Base-by-base conservation (phyloP, 2,888 invertebrate genomes). In the Drosophila putrida region DNA sequence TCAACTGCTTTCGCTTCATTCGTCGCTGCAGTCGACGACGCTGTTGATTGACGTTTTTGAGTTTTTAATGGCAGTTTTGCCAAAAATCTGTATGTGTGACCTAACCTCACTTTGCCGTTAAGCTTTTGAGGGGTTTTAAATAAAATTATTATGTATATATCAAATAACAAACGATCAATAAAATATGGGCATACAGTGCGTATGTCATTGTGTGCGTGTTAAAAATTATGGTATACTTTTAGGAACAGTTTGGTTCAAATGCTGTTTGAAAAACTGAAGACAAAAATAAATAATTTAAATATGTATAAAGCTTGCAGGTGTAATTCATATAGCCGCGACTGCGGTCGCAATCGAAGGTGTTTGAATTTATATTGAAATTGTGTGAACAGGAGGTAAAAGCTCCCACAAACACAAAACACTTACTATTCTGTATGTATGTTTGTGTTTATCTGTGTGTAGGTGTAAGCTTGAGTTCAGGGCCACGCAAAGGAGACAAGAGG, bases 341-440 rank as follows among this genome's bases (percentile, higher is more conserved):
- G 66, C 64, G 69, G 71, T 68, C 60, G 67, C 71, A 55, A 79
- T 77, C 65, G 69, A 75, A 71, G 80, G 71, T 71, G 57, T 68
- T 50, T 66, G 33, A 63, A 79, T 75, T 64, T 41, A 63, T 60
- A 58, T 46, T 65, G 60, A 49, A 61, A 69, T 59, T 62, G 58
- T 49, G 60, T 46, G 53, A 49, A 13, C 46, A 44, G 63, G 27
- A 46, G 54, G 20, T 6, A 41, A 61, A 59, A 57, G 53, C 60
- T 36, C 35, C 27, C 41, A 28, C n/a, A 49, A 25, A 43, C 43
- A 55, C 15, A 50, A 6, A 35, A 41, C 35, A 64, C 38, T 39
- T 46, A 49, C 27, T 15, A 13, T 4, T 41, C 25, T 47, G 51
- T 35, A 43, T 33, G n/a, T 36, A 20, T 54, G 46, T 36, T 33